These are phyloP conservation scores for Scolopax mira DNA, from an alignment of 2,113 vertebrate genomes.

Conservation along the genomic window DNA sequence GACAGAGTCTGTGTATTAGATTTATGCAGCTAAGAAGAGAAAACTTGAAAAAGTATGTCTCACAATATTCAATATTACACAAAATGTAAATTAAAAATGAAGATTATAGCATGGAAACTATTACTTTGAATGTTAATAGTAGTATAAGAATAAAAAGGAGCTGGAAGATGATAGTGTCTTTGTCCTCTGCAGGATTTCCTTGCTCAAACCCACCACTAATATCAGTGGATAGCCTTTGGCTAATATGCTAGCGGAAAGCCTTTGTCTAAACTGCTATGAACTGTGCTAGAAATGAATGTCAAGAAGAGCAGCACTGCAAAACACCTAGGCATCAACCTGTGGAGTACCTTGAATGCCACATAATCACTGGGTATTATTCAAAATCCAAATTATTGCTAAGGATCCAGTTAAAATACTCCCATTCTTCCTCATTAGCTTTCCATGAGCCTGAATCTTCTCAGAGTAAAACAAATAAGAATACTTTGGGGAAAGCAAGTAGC, in stretches of 20 bases:
- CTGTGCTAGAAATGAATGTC: not conserved
- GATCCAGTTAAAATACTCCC: not conserved
- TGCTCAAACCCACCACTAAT: not conserved
- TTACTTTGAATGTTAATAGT: not conserved
- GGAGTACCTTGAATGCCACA: not conserved
- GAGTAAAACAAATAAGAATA: not conserved
- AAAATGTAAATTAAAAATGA: not conserved
- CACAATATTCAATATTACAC: not conserved
- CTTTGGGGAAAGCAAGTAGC: not conserved
- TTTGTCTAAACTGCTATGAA: not conserved
- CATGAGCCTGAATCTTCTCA: not conserved
- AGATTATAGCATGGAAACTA: not conserved
- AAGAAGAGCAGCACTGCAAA: not conserved
- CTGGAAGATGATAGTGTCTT: not conserved
- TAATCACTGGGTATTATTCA: not conserved
- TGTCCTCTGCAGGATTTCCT: not conserved
- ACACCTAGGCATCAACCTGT: not conserved
- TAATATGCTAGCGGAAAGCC: not conserved
- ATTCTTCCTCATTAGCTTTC: not conserved
- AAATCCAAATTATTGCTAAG: not conserved
- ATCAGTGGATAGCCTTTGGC: not conserved
- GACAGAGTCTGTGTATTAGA: not conserved
- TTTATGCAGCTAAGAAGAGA: not conserved
- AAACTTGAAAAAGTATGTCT: not conserved
- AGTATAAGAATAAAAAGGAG: not conserved